These are phyloP conservation scores for Plumapathes pennacea DNA, from an alignment of 92 coral and sea anemone genomes.

Conservation along the genomic window DNA sequence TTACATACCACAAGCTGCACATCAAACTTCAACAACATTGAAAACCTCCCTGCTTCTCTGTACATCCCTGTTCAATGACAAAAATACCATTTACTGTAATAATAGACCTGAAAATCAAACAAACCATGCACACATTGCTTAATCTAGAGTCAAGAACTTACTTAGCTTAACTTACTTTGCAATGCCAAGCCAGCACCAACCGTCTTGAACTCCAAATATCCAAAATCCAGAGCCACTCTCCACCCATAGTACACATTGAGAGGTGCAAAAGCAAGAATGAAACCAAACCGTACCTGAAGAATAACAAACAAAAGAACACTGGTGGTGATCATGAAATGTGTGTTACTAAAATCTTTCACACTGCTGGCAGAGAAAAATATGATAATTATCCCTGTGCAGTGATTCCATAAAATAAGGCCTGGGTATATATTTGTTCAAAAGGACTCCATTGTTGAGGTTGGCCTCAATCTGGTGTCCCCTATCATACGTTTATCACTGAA, in stretches of 20 bases:
- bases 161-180: slow-evolving; percentile 62
- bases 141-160: background rate
- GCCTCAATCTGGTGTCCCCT: no score
- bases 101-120: background rate
- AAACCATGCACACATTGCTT: background rate
- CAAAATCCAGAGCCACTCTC: slow-evolving; percentile 82
- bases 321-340: no score
- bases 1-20: slow-evolving; percentile 84
- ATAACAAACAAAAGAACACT: background rate
- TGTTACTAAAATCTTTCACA: no score
- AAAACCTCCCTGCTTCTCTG: slow-evolving; percentile 83
- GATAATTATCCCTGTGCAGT: no score
- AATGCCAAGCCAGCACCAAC: slow-evolving; percentile 80
- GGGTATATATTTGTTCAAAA: no score
- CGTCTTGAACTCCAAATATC: slow-evolving; percentile 81
- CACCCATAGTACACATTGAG: slow-evolving; percentile 68
- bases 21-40: slow-evolving; percentile 85
- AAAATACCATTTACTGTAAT: background rate
- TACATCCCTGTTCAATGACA: slow-evolving; percentile 66
- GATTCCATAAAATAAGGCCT: no score
- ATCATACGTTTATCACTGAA: no score
- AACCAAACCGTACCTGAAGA: slow-evolving; percentile 69
- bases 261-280: slow-evolving; percentile 60
- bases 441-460: no score
- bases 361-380: no score